Conservation (phyloP, 2,113 vertebrate species). For the Triplophysa dalaica region DNA sequence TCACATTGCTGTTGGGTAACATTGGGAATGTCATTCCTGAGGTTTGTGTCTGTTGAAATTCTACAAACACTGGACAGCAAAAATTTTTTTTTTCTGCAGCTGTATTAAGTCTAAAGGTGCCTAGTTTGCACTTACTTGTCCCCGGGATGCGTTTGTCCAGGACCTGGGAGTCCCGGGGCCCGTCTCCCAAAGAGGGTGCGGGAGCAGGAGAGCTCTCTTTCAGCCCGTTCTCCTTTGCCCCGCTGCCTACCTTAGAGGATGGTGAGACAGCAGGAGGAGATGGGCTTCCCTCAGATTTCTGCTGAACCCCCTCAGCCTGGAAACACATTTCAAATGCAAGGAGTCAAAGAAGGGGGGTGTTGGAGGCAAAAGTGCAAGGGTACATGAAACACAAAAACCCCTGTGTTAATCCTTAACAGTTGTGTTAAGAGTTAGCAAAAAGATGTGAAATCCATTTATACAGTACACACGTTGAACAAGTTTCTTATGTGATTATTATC, state of each 20-base stretch:
- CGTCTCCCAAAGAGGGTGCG: slow-evolving; percentile 72
- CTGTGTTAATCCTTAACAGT: background rate
- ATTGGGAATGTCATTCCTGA: too few relatives aligned
- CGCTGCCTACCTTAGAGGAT: slow-evolving; percentile 67
- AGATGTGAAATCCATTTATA: background rate
- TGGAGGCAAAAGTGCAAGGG: background rate
- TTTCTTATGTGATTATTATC: background rate
- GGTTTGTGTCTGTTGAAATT: too few relatives aligned
- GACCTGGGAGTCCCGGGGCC: slow-evolving; percentile 82
- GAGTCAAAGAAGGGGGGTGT: background rate
- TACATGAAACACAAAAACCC: background rate
- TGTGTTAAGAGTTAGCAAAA: background rate
- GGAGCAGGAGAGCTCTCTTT: slow-evolving; percentile 67
- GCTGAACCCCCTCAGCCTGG: slow-evolving; percentile 77
- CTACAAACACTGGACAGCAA: too few relatives aligned
- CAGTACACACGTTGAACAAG: background rate
- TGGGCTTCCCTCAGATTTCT: slow-evolving; percentile 73
- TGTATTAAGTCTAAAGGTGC: slow-evolving; percentile 21
- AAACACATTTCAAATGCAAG: slow-evolving; percentile 58
- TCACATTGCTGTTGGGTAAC: too few relatives aligned
- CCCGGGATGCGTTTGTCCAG: slow-evolving; percentile 87
- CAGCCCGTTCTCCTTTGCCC: slow-evolving; percentile 79
- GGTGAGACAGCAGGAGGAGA: slow-evolving; percentile 72
- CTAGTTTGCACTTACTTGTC: slow-evolving; percentile 82
- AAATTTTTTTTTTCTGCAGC: too few relatives aligned